Evolutionary conservation across 2,113 vertebrate species (phyloP), one percentile per base, ranked within the genome.

Genomic region (Bothrops jararaca): DNA sequence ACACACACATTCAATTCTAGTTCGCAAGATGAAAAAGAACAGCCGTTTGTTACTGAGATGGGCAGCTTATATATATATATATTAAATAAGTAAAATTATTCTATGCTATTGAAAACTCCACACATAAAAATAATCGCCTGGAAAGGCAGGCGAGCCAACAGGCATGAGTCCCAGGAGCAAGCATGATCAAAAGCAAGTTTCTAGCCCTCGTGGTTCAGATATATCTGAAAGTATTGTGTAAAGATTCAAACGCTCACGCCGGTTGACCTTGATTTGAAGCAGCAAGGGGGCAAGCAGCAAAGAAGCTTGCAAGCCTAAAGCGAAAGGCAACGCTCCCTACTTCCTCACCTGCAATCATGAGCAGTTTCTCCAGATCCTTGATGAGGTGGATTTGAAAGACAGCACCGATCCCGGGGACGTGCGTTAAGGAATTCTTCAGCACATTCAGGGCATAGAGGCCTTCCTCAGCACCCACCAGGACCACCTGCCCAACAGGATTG

Each of bases 321-420:
- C 18, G 54, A 64, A 48, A 26, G 1, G 34, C 45, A 50, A 0
- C 11, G 60, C 9, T 34, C 26, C 85, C 88, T 29, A 92, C 85
- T 56, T 58, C 60, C 60, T 89, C 87, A 99, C 99, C 99, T 97
- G 99, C 99, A 95, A 99, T 99, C 98, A 99, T 99, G 94, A 99
- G 98, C 3, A 99, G 98, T 94, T 99, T 99, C 95, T 99, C 99
- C 95, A 99, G 98, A 91, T 99, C 99, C 96, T 99, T 99, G 97
- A 99, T 98, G 97, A 99, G 97, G 94, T 99, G 98, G 97, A 99
- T 98, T 97, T 99, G 99, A 97, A 99, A 99, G 96, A 99, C 99
- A 0, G 99, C 98, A 86, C 99, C 99, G 89, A 99, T 97, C 52
- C 99, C 99, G 4, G 99, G 99, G 96, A 99, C 98, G 93, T 99